Conservation (phyloP, 2,797 vertebrate species). For the Cossypha caffra region DNA sequence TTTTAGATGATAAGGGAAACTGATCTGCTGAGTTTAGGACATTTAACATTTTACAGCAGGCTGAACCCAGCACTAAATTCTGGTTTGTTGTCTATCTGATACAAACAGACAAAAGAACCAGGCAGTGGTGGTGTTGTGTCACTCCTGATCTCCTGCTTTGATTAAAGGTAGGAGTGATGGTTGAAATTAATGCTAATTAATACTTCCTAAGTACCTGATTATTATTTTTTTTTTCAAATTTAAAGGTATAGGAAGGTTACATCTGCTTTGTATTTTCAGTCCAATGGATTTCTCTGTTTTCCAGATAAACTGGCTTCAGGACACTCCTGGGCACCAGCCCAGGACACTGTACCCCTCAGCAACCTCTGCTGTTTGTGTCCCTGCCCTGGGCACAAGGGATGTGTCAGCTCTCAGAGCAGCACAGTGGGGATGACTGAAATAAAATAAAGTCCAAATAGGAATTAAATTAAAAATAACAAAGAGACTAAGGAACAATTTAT, state of each 20-base stretch:
- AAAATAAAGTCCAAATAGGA: background rate
- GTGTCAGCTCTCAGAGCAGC: background rate
- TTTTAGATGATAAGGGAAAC: background rate
- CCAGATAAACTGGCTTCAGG: background rate
- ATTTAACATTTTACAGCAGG: background rate
- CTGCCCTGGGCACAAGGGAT: background rate
- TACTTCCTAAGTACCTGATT: background rate
- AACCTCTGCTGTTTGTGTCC: background rate
- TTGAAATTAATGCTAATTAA: background rate
- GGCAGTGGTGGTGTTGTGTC: background rate
- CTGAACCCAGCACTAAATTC: accelerated
- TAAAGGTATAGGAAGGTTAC: background rate
- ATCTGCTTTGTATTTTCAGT: background rate
- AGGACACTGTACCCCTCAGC: background rate
- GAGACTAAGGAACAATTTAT: background rate
- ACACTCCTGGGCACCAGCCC: background rate
- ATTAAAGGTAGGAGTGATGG: background rate
- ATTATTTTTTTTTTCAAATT: background rate
- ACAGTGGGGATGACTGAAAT: accelerated
- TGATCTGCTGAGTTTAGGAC: background rate
- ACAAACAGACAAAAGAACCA: background rate
- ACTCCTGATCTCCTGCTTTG: background rate
- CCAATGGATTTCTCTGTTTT: background rate
- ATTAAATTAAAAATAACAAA: background rate
- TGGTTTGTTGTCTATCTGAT: background rate